phyloP scores from a whole-genome alignment of 2,888 invertebrate genomes.

The Plebejus anna region DNA sequence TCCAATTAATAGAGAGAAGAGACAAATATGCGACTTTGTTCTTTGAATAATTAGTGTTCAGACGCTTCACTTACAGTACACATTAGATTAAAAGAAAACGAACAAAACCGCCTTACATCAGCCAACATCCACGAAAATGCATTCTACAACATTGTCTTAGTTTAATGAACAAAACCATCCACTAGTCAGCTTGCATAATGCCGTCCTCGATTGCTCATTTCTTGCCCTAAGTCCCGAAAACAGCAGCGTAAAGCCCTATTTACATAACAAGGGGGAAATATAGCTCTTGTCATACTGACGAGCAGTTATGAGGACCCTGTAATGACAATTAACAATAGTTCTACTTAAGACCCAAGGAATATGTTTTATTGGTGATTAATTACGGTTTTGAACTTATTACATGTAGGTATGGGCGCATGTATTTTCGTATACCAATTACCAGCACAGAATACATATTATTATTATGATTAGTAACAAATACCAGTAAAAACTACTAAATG shows the following conservation, averaged over 20 bases:
- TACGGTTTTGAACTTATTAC: background rate
- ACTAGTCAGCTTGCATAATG: background rate
- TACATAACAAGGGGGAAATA: conserved; percentile 25
- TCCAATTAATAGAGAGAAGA: too few relatives aligned
- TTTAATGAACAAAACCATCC: background rate
- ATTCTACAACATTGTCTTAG: background rate
- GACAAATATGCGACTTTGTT: too few relatives aligned
- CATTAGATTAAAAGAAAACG: too few relatives aligned
- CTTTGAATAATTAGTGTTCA: too few relatives aligned
- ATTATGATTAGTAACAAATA: too few relatives aligned
- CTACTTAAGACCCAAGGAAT: background rate
- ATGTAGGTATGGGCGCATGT: background rate
- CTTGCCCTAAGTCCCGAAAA: conserved; percentile 18
- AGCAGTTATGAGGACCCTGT: conserved; percentile 12
- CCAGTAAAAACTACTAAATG: background rate
- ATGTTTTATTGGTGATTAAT: conserved; percentile 21
- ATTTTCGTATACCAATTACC: background rate
- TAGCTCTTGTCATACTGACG: conserved; percentile 22
- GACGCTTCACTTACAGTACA: too few relatives aligned
- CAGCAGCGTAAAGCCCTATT: conserved; percentile 17
- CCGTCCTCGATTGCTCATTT: conserved; percentile 12
- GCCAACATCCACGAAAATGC: background rate
- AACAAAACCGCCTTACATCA: background rate
- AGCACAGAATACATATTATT: too few relatives aligned
- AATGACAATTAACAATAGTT: conserved; percentile 2